Evolutionary conservation across 2,797 vertebrate species (phyloP).

Genomic region (Pipistrellus pygmaeus): DNA sequence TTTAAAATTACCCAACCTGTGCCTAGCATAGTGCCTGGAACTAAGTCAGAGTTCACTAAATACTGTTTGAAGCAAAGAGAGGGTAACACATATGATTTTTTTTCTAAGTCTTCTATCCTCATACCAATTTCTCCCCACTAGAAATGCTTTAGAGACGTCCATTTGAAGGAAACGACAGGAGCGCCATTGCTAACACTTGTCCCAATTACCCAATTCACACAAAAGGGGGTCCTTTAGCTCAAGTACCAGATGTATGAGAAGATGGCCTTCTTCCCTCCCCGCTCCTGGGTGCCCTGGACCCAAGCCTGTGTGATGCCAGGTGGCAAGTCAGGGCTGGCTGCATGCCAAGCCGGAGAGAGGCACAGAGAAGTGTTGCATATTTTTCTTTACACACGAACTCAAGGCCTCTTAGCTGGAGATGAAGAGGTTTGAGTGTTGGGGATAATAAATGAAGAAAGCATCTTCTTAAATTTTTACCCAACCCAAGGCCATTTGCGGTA

Average conservation of each 20-base stretch:
- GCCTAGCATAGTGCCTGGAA: not conserved
- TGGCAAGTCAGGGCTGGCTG: constrained; percentile 37
- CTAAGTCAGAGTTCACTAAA: not conserved
- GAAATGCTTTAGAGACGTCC: constrained; percentile 1
- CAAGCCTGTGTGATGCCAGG: not conserved
- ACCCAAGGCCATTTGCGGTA: constrained; percentile 38
- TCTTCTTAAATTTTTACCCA: constrained; percentile 60
- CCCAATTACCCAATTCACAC: constrained; percentile 27
- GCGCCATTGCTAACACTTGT: constrained; percentile 3
- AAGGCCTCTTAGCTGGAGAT: constrained; percentile 64
- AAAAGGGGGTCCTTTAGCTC: constrained; percentile 12
- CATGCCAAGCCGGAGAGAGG: not conserved
- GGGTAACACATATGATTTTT: not conserved
- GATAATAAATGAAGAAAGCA: constrained; percentile 57
- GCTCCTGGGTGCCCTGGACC: not conserved
- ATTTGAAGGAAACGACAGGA: not conserved
- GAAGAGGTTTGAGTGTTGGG: constrained; percentile 62
- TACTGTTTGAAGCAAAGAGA: not conserved
- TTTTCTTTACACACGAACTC: constrained; percentile 60
- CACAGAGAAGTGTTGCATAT: constrained; percentile 14
- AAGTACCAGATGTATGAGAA: constrained; percentile 49
- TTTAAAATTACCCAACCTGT: not conserved
- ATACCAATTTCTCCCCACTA: not conserved
- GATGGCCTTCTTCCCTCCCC: not conserved
- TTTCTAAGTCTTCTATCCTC: not conserved